Conservation (phyloP, 2,888 invertebrate species). For the Myathropa florea region DNA sequence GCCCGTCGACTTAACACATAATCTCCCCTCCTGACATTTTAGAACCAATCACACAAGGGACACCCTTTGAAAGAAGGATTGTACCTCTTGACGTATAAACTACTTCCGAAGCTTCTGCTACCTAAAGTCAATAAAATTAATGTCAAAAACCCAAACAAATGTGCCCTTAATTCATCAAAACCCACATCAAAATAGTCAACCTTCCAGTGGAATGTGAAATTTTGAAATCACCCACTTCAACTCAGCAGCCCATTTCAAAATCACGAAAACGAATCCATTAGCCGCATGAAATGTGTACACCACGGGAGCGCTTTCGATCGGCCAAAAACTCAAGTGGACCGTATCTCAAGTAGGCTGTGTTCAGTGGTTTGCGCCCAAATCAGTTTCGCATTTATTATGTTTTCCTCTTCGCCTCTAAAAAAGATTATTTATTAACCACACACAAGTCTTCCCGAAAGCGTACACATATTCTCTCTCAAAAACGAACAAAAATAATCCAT, state of each 20-base stretch:
- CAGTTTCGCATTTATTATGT: constrained; percentile 20
- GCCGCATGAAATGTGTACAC: background rate
- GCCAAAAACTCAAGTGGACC: constrained; percentile 39
- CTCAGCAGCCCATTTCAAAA: background rate
- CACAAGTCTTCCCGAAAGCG: background rate
- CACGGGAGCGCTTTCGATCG: background rate
- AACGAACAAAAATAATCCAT: background rate
- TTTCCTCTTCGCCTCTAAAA: background rate
- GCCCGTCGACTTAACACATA: too few species aligned
- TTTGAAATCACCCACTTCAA: background rate
- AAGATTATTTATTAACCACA: constrained; percentile 15
- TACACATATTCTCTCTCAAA: background rate
- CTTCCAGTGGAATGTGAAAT: background rate
- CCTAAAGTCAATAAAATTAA: too few species aligned
- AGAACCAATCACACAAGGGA: too few species aligned
- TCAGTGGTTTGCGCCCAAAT: constrained; percentile 11
- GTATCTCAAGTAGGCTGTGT: constrained; percentile 37
- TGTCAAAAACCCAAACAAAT: too few species aligned
- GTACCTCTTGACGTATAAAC: too few species aligned
- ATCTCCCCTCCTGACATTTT: too few species aligned
- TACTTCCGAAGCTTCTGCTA: too few species aligned
- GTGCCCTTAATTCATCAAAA: too few species aligned
- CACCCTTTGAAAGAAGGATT: too few species aligned
- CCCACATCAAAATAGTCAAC: background rate
- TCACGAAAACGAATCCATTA: background rate